Percentiles rank a stretch among this genome's conserved stretches.
Conservation (phyloP, 35 echinoderm and acorn worm genomes). For the Stichopus chloronotus region DNA sequence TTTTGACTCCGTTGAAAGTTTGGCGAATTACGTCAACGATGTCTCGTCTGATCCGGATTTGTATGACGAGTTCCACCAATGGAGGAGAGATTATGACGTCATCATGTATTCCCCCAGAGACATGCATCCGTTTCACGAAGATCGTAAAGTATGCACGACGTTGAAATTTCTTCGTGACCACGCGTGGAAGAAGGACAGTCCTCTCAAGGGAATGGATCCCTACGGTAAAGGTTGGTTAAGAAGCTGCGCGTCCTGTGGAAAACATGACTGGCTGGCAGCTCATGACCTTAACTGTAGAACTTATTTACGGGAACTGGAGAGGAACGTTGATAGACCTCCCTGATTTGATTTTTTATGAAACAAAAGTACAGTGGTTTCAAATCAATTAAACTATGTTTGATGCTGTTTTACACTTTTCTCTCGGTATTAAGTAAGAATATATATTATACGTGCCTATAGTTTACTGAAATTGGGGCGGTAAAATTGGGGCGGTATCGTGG, state of each 20-base stretch:
- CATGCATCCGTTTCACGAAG: background rate
- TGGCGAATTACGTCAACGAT: slow-evolving; percentile 58
- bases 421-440: too few species aligned
- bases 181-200: background rate
- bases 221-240: background rate
- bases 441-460: too few species aligned
- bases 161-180: background rate
- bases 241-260: background rate
- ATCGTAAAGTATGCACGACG: background rate
- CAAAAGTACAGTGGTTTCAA: too few species aligned
- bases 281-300: too few species aligned
- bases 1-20: slow-evolving; percentile 54
- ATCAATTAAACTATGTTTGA: too few species aligned
- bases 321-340: too few species aligned
- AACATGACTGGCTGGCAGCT: background rate
- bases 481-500: too few species aligned
- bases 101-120: background rate
- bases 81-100: slow-evolving; percentile 27
- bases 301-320: too few species aligned
- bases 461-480: too few species aligned
- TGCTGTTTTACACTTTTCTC: too few species aligned
- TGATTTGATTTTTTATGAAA: too few species aligned
- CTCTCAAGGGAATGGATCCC: background rate
- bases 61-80: slow-evolving; percentile 65
- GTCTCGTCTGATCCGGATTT: slow-evolving; percentile 51